Conservation (phyloP, 2,888 invertebrate species). For the Drosophila fungiperda region DNA sequence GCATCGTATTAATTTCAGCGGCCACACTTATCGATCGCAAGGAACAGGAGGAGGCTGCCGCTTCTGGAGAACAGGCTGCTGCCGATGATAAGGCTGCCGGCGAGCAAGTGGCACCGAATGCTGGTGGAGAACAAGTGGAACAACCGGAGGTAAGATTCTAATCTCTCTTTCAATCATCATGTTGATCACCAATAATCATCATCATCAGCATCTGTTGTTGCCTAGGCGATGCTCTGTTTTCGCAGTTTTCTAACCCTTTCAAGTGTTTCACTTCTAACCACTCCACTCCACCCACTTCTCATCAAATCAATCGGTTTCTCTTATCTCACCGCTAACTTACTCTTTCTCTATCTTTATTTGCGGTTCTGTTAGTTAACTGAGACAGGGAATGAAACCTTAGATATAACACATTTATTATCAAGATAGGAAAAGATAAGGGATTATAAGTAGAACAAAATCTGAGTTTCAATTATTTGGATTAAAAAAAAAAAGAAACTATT, state of each 20-base stretch:
- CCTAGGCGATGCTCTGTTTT: slow-evolving; percentile 34
- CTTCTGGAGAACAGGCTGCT: slow-evolving; percentile 68
- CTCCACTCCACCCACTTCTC: slow-evolving; percentile 7
- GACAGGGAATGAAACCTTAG: slow-evolving; percentile 46
- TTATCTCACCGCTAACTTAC: slow-evolving; percentile 5
- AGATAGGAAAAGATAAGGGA: not conserved
- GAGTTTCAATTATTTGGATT: not conserved
- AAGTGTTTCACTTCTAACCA: slow-evolving; percentile 44
- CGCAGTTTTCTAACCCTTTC: slow-evolving; percentile 40
- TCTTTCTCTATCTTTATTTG: slow-evolving; percentile 17
- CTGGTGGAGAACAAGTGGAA: slow-evolving; percentile 85
- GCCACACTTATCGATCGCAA: slow-evolving; percentile 94
- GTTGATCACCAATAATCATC: slow-evolving; percentile 13
- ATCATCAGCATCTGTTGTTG: slow-evolving; percentile 36
- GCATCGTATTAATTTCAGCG: slow-evolving; percentile 94
- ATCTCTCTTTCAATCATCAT: slow-evolving; percentile 16
- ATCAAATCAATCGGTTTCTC: slow-evolving; percentile 21
- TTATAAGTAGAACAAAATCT: not conserved
- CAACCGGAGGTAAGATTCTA: slow-evolving; percentile 86
- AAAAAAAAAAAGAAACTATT: not conserved
- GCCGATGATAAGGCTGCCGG: slow-evolving; percentile 81
- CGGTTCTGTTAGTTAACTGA: slow-evolving; percentile 5
- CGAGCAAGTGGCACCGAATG: slow-evolving; percentile 69
- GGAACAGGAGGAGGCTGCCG: slow-evolving; percentile 84
- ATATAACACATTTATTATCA: not conserved